Percentiles rank a stretch among this genome's conserved stretches.
Evolutionary conservation across 2,113 vertebrate genomes (phyloP).

Genomic region (Odontesthes bonariensis): DNA sequence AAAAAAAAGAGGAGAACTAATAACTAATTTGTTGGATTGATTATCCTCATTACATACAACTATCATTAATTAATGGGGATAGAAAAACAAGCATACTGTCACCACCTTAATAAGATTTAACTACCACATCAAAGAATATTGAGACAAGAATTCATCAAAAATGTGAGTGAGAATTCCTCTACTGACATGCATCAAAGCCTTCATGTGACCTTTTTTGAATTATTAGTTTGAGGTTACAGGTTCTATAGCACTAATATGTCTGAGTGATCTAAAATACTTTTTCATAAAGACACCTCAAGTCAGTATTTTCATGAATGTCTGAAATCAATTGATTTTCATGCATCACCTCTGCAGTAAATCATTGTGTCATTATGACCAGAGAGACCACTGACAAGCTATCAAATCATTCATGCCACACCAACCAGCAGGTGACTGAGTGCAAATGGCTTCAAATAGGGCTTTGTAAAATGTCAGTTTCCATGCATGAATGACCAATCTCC

Average conservation of each 20-base stretch:
- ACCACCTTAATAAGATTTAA: conserved; percentile 27
- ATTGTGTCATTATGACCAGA: conserved; percentile 18
- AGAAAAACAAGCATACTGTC: conserved; percentile 35
- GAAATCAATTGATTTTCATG: conserved; percentile 12
- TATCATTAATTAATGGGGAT: conserved; percentile 46
- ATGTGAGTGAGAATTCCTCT: background rate
- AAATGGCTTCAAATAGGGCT: conserved; percentile 51
- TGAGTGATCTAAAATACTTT: background rate
- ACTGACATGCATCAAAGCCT: background rate
- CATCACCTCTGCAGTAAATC: conserved; percentile 19
- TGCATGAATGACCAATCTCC: conserved; percentile 54
- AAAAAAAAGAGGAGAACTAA: conserved; percentile 11
- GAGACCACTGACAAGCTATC: conserved; percentile 29
- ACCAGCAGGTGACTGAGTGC: conserved; percentile 46
- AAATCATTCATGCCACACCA: conserved; percentile 29
- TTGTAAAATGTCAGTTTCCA: conserved; percentile 66
- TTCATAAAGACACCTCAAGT: background rate
- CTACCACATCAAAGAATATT: conserved; percentile 18
- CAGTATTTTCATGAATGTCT: conserved; percentile 18
- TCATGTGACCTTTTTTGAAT: background rate
- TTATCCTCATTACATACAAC: conserved; percentile 41
- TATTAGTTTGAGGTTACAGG: background rate
- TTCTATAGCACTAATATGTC: background rate
- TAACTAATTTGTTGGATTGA: conserved; percentile 25
- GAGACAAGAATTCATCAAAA: conserved; percentile 7